Evolutionary conservation across 2,797 vertebrate genomes (phyloP).

Genomic region (Danionella dracula): DNA sequence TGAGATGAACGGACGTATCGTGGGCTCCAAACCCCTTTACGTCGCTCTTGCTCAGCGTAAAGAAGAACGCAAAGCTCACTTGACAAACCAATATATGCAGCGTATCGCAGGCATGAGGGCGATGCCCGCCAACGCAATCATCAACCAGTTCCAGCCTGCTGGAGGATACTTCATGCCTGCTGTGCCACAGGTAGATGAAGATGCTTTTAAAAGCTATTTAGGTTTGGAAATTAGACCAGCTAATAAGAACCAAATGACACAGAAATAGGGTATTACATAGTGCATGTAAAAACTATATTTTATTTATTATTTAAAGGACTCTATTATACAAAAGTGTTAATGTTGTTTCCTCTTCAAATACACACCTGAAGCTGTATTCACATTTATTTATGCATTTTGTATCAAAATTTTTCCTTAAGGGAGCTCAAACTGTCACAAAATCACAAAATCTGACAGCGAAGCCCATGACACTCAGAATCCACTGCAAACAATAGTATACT

Average conservation of each 20-base stretch:
- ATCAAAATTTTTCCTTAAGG: too few species aligned
- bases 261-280: neutral
- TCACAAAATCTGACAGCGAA: too few species aligned
- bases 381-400: too few species aligned
- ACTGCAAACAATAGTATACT: too few species aligned
- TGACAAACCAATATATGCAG: conserved; percentile 99
- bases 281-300: too few species aligned
- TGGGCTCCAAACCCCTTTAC: conserved; percentile 95
- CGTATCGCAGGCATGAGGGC: conserved; percentile 97
- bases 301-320: too few species aligned
- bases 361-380: too few species aligned
- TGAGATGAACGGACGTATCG: conserved; percentile 98
- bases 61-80: conserved; percentile 95
- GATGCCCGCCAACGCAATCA: conserved; percentile 93
- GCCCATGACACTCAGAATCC: too few species aligned
- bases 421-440: too few species aligned
- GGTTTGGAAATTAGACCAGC: neutral
- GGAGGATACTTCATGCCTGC: conserved; percentile 97
- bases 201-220: neutral
- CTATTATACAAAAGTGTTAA: too few species aligned
- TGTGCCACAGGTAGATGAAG: conserved; percentile 81
- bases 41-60: conserved; percentile 96
- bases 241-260: neutral
- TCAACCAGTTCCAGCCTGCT: conserved; percentile 97
- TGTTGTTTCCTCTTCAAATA: too few species aligned